Percentiles rank a stretch among this genome's conserved stretches.
Evolutionary conservation across 2,888 invertebrate species (phyloP).

Genomic region (Leucophora obtusa): DNA sequence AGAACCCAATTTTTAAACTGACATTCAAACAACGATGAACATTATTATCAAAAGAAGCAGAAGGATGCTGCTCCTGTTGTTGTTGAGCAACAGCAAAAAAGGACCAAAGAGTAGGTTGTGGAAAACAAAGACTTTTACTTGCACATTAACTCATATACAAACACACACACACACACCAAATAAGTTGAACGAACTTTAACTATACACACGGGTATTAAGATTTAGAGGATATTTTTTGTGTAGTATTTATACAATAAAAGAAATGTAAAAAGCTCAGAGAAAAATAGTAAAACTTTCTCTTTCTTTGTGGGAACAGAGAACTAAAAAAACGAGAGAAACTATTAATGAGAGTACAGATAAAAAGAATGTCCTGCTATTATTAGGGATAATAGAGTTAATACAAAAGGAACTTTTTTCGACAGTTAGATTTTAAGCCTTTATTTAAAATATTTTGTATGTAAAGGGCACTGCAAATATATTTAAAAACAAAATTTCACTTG

Average conservation of each 20-base stretch:
- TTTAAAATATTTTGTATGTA: too few species aligned
- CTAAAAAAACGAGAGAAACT: neutral
- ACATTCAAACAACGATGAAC: constrained; percentile 53
- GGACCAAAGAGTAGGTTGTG: neutral
- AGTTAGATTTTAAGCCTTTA: too few species aligned
- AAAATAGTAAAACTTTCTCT: neutral
- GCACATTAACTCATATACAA: constrained; percentile 22
- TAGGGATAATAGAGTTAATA: neutral
- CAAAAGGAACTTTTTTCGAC: neutral
- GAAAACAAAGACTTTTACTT: constrained; percentile 48
- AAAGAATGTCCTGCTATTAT: neutral
- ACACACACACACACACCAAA: neutral
- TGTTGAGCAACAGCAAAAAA: constrained; percentile 26
- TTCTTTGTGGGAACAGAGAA: neutral
- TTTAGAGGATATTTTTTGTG: constrained; percentile 8
- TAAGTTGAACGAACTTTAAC: constrained; percentile 62
- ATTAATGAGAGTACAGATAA: neutral
- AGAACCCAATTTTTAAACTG: constrained; percentile 57
- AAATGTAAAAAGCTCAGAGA: neutral
- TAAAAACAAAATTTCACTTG: too few species aligned
- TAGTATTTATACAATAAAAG: neutral
- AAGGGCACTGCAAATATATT: too few species aligned
- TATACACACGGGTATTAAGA: constrained; percentile 39
- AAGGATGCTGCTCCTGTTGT: constrained; percentile 23
- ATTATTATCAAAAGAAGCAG: constrained; percentile 1